These are phyloP conservation scores for Ypsolopha scabrella DNA, from an alignment of 2,888 invertebrate genomes.

Conservation along the genomic window DNA sequence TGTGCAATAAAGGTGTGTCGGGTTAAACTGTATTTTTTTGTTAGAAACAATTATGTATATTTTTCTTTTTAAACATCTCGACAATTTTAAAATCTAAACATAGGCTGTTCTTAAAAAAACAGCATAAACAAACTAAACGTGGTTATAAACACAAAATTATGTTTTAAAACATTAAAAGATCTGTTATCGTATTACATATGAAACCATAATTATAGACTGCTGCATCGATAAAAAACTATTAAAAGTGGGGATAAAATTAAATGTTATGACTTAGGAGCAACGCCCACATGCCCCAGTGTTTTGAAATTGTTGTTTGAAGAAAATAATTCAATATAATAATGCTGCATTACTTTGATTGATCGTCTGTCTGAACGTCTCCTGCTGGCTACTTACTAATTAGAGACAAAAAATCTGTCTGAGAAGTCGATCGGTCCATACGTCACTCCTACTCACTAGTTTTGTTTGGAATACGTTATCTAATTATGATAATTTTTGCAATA, in stretches of 20 bases:
- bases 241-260: no score
- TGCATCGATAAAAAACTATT: neutral
- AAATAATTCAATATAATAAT: no score
- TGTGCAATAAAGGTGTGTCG: no score
- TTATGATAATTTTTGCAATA: constrained; percentile 25
- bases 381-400: neutral
- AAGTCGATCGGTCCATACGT: neutral
- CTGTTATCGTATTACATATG: neutral
- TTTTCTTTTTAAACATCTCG: no score
- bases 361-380: neutral
- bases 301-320: neutral
- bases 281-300: neutral
- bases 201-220: neutral
- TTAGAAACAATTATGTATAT: no score
- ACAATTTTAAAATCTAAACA: neutral
- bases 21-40: no score
- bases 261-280: neutral
- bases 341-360: neutral
- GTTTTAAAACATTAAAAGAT: neutral
- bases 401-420: neutral
- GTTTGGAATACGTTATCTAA: neutral
- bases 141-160: neutral
- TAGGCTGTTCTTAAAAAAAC: neutral
- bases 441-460: neutral
- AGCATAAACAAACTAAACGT: neutral